Evolutionary conservation across 2,113 vertebrate genomes (phyloP), one percentile per base, ranked within the genome.

Genomic region (Carassius auratus): DNA sequence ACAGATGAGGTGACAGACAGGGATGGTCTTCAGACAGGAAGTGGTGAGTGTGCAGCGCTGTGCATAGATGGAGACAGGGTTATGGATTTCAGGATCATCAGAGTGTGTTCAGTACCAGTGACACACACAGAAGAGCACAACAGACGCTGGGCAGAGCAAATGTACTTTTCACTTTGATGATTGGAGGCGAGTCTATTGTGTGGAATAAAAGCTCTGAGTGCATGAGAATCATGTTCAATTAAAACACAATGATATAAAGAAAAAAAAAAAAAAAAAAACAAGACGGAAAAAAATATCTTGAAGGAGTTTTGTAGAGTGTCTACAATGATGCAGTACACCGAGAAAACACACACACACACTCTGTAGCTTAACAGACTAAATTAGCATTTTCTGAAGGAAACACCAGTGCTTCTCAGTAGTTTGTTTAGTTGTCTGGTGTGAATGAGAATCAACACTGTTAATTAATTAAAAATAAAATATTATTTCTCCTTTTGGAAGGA

Each of bases 121-220:
- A 74, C 42, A 64, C 68, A 52, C 76, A 45, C 17, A 85, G 6
- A 42, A 17, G 62, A 3, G 55, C 30, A 78, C 59, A 81, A 80
- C 77, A 12, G 42, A 45, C 0, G 8, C 42, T 45, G 42, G 42
- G 42, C 42, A 64, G 85, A 52, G 89, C 91, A 91, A 90, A 93
- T 94, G 91, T 92, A 81, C 91, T 92, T 93, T 93, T 19, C 90
- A 91, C 91, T 85, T 90, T 84, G 85, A 92, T 87, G 52, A 91
- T 81, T 90, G 87, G 88, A 93, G 91, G 89, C 88, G 88, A 93
- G 76, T 42, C 92, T 92, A 94, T 93, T 93, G 92, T 94, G 91
- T 93, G 87, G 88, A 87, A 93, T 92, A 91, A 94, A 92, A 92
- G 89, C 89, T 76, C 75, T 78, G 62, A 87, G 81, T 89, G 89